Evolutionary conservation across 2,113 vertebrate genomes (phyloP).

Genomic region (Callipepla squamata): DNA sequence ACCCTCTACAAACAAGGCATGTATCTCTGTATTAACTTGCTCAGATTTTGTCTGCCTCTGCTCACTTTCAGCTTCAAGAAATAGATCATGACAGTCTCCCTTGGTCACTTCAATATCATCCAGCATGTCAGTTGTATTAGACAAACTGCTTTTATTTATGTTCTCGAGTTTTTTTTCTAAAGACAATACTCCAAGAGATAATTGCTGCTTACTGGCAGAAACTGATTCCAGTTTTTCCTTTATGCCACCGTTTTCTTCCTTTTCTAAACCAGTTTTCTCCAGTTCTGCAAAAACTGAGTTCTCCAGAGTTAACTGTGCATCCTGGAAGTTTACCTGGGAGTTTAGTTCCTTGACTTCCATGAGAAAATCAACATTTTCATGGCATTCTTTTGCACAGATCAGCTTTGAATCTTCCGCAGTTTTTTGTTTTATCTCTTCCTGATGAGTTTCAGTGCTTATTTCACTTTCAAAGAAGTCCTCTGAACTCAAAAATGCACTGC

Average conservation of each 20-base stretch:
- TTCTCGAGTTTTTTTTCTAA: slow-evolving; percentile 76
- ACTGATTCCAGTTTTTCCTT: slow-evolving; percentile 46
- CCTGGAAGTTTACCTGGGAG: slow-evolving; percentile 67
- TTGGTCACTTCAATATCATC: slow-evolving; percentile 72
- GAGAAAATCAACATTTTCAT: slow-evolving; percentile 38
- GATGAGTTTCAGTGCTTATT: slow-evolving; percentile 6
- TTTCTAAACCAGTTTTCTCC: slow-evolving; percentile 64
- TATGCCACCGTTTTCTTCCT: slow-evolving; percentile 69
- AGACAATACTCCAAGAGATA: slow-evolving; percentile 31
- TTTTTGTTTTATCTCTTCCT: slow-evolving; percentile 33
- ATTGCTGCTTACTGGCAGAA: slow-evolving; percentile 64
- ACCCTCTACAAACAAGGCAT: slow-evolving; percentile 75
- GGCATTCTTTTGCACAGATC: neutral
- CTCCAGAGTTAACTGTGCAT: slow-evolving; percentile 71
- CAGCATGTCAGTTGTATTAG: slow-evolving; percentile 67
- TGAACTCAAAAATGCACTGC: neutral
- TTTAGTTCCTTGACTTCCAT: slow-evolving; percentile 65
- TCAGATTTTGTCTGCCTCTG: slow-evolving; percentile 76
- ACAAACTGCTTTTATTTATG: slow-evolving; percentile 49
- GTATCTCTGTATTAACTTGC: slow-evolving; percentile 76
- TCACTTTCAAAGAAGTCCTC: slow-evolving; percentile 23
- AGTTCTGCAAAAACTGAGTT: slow-evolving; percentile 71
- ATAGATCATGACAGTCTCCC: slow-evolving; percentile 76
- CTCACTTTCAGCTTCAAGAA: slow-evolving; percentile 80
- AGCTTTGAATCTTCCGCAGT: slow-evolving; percentile 47